Conservation (phyloP, 2,888 invertebrate species). For the Drosophila setosimentum region DNA sequence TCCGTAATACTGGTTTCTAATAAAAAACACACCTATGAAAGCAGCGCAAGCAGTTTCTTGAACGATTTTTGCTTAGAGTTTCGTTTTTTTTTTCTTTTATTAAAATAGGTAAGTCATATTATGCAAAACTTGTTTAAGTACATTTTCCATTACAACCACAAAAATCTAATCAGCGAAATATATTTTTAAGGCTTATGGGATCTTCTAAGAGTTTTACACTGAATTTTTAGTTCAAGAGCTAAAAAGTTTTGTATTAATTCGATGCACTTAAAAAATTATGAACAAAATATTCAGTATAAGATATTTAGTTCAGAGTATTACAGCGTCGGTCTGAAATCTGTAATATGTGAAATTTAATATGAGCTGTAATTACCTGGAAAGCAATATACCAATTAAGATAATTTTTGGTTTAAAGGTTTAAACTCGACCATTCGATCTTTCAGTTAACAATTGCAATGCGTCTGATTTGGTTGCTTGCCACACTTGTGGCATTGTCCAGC, state of each 20-base stretch:
- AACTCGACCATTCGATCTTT: slow-evolving; percentile 5
- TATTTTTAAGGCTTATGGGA: too few species aligned
- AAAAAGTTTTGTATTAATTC: not conserved
- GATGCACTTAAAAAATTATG: not conserved
- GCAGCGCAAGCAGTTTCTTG: not conserved
- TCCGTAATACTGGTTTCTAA: not conserved
- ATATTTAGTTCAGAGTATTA: not conserved
- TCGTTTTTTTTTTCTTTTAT: too few species aligned
- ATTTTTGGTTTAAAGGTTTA: slow-evolving; percentile 20
- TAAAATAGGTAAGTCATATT: not conserved
- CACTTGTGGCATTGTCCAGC: slow-evolving; percentile 56
- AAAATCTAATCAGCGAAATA: too few species aligned
- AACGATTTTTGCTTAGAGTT: not conserved
- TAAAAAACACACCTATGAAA: not conserved
- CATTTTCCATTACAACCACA: not conserved
- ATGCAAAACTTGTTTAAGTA: not conserved
- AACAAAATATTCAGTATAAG: not conserved
- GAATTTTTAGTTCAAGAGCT: not conserved
- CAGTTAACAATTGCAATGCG: slow-evolving; percentile 57
- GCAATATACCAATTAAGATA: slow-evolving; percentile 59
- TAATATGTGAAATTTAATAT: slow-evolving; percentile 47
- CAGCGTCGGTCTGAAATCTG: not conserved
- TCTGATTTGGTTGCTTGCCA: slow-evolving; percentile 58
- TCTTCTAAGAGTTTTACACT: not conserved
- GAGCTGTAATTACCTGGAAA: slow-evolving; percentile 26